These are phyloP conservation scores for Schlechtendalia chinensis DNA, from an alignment of 1,140 invertebrate species.

Conservation along the genomic window DNA sequence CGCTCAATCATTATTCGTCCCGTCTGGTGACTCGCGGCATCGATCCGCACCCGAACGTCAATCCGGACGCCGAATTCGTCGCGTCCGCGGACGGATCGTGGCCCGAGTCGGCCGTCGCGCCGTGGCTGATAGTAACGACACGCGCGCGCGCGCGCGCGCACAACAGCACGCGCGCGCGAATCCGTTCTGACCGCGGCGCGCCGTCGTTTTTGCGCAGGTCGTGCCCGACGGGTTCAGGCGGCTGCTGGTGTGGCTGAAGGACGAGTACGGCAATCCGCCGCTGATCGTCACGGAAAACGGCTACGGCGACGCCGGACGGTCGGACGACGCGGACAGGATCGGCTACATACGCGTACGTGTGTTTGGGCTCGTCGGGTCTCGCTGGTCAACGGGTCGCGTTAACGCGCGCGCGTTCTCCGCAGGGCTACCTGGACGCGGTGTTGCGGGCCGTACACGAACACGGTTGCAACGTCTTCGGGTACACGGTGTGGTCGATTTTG, in stretches of 20 bases:
- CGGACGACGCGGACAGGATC: constrained; percentile 61
- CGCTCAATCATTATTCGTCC: constrained; percentile 63
- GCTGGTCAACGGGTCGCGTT: too few relatives aligned
- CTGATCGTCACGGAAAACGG: constrained; percentile 60
- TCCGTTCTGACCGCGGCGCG: too few relatives aligned
- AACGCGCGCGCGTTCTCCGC: too few relatives aligned
- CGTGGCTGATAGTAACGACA: constrained; percentile 50
- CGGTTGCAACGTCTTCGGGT: constrained; percentile 65
- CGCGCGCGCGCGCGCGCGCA: too few relatives aligned
- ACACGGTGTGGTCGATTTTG: constrained; percentile 72
- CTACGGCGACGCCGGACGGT: constrained; percentile 58
- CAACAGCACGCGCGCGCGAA: too few relatives aligned
- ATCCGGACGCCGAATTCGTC: constrained; percentile 22
- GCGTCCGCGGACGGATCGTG: constrained; percentile 35
- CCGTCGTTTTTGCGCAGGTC: neutral
- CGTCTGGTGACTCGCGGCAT: constrained; percentile 13
- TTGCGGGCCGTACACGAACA: constrained; percentile 67
- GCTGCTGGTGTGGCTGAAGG: constrained; percentile 60
- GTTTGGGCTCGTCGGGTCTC: too few relatives aligned
- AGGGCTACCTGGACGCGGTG: constrained; percentile 66
- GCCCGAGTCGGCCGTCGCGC: constrained; percentile 11
- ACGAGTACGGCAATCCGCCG: constrained; percentile 57
- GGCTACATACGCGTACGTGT: constrained; percentile 59
- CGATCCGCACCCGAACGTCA: constrained; percentile 6
- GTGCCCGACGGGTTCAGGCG: constrained; percentile 58